Evolutionary conservation across 2,113 vertebrate genomes (phyloP), one percentile per base, ranked within the genome.

Genomic region (Rhinopomastus cyanomelas): DNA sequence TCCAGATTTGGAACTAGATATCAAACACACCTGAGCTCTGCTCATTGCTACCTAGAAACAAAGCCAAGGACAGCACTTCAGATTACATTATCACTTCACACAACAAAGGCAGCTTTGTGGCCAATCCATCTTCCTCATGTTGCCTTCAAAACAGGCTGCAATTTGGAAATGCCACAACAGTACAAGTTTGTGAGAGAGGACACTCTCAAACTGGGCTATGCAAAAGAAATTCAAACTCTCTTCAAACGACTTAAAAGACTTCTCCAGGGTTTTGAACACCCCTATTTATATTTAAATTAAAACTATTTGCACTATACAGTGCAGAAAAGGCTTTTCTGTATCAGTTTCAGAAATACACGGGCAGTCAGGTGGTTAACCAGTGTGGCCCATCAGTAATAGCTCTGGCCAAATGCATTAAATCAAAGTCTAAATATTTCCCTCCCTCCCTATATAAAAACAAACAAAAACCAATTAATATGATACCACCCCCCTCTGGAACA

Each of bases 21-120:
- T 98, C 92, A 99, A 97, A 93, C 98, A 98, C 94, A 99, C 99
- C 60, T 98, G 98, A 36, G 99, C 98, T 92, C 99, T 98, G 94
- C 98, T 98, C 99, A 99, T 99, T 72, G 99, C 99, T 92, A 99
- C 98, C 99, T 99, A 89, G 44, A 97, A 97, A 78, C 81, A 85
- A 95, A 88, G 72, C 65, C 44, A 91, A 90, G 89, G 88, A 48
- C 86, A 81, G 81, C 32, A 51, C 30, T 89, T 93, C 69, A 92
- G 85, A 85, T 87, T 30, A 90, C 44, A 44, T 15, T 14, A 32
- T 21, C 34, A 89, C 48, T 88, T 67, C 17, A 26, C 36, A 10
- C 4, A 26, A 57, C 55, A 83, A 55, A 66, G 37, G 52, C 66
- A 89, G 53, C 16, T 60, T 64, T 49, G 48, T 5, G 14, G 76